A percentile compares a stretch with the other conserved stretches of the same genome.
These are phyloP conservation scores for Gorilla gorilla DNA, from an alignment of 2,113 vertebrate genomes.

Conservation along the genomic window DNA sequence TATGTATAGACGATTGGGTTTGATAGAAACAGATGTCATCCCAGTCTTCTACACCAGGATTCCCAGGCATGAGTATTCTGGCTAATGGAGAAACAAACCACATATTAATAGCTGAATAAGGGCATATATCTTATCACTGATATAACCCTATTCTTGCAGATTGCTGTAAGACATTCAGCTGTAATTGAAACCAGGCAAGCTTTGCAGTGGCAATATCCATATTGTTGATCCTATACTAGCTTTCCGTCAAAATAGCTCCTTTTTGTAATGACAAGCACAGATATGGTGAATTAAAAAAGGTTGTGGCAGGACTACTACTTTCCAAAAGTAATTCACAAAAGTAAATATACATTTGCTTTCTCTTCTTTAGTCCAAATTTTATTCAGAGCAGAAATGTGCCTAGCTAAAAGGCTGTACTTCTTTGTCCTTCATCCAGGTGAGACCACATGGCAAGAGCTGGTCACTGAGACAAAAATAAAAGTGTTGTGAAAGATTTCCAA, in stretches of 20 bases:
- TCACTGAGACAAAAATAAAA: not conserved
- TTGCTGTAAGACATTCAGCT: not conserved
- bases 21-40: not conserved
- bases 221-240: not conserved
- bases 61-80: not conserved
- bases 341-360: not conserved
- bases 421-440: not conserved
- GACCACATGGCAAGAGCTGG: not conserved
- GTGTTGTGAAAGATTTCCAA: not conserved
- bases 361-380: not conserved
- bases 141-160: not conserved
- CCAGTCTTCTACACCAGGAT: not conserved
- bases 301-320: not conserved
- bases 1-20: too few species aligned
- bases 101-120: not conserved
- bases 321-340: not conserved
- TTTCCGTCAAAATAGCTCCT: not conserved
- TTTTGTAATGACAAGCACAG: not conserved
- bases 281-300: not conserved
- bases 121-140: not conserved
- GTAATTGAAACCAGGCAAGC: not conserved
- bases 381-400: not conserved
- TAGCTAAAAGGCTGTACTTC: not conserved
- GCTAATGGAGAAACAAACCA: not conserved
- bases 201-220: not conserved